Conservation (phyloP, 2,797 vertebrate genomes). For the Cynopterus sphinx region DNA sequence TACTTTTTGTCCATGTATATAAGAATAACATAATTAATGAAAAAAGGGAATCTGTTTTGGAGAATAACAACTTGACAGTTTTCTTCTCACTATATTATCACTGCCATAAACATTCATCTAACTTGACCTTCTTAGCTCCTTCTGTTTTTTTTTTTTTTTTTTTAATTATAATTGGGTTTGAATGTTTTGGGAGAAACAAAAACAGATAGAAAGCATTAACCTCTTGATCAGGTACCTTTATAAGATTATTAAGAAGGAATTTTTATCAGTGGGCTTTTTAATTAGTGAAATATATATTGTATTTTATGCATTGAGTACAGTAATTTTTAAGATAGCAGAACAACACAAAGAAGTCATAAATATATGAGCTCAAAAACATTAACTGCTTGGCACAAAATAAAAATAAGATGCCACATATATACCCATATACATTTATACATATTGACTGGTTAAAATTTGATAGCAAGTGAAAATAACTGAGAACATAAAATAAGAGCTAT, state of each 20-base stretch:
- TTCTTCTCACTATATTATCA: background rate
- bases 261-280: background rate
- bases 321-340: background rate
- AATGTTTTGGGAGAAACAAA: background rate
- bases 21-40: slow-evolving; percentile 63
- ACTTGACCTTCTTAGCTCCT: background rate
- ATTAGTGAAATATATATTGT: background rate
- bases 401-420: background rate
- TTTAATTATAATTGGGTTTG: background rate
- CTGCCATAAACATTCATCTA: background rate
- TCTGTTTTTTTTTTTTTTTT: background rate
- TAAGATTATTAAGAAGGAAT: background rate
- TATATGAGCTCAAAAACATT: background rate
- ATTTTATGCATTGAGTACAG: background rate
- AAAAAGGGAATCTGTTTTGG: slow-evolving; percentile 48
- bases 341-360: background rate
- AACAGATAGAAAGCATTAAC: background rate
- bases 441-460: background rate
- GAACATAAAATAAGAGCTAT: slow-evolving; percentile 36
- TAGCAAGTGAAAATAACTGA: background rate
- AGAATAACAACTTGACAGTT: slow-evolving; percentile 41
- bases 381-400: background rate
- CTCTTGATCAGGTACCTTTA: background rate
- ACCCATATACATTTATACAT: background rate
- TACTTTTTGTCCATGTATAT: background rate